Evolutionary conservation across 2,888 invertebrate species (phyloP), one percentile per base, ranked within the genome.

Genomic region (Holacanthella duospinosa): DNA sequence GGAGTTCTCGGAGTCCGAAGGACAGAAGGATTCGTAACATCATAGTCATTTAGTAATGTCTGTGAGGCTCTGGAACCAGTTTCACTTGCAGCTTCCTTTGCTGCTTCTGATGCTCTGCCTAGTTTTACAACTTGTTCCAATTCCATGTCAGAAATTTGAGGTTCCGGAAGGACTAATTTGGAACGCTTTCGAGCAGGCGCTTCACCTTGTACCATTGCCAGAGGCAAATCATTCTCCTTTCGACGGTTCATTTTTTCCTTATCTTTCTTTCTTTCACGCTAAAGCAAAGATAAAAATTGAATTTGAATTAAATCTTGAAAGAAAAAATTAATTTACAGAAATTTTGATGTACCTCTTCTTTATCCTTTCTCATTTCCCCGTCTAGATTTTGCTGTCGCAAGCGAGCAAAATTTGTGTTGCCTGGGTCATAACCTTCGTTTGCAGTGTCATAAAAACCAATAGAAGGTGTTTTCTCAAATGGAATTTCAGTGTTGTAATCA

Each of bases 401-500:
- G 70, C 88, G 83, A 16, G 88, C 86, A 76, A 95, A 96, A 79
- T 96, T 90, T 0, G 91, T 89, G 4, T 90, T 89, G 78, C 88
- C 83, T 0, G 92, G 91, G 75, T 94, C 93, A 29, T 92, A 86
- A 1, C 82, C 82, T 77, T 99, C 97, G 65, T 85, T 86, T 0
- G 90, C 85, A 0, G 97, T 96, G 77, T 99, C 95, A 76, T 94
- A 93, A 78, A 99, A 97, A 1, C 99, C 97, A 16, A 85, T 75
- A 0, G 93, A 88, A 0, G 96, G 94, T 44, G 85, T 83, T 79
- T 97, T 96, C 76, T 97, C 96, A 78, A 99, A 99, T 0, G 99
- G 95, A 73, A 99, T 88, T 79, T 99, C 99, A 0, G 88, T 84
- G 77, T 96, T 96, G 79, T 97, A 99, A 77, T 99, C 93, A 2